Conservation (phyloP, 2,113 vertebrate species). For the Coryphaenoides rupestris region DNA sequence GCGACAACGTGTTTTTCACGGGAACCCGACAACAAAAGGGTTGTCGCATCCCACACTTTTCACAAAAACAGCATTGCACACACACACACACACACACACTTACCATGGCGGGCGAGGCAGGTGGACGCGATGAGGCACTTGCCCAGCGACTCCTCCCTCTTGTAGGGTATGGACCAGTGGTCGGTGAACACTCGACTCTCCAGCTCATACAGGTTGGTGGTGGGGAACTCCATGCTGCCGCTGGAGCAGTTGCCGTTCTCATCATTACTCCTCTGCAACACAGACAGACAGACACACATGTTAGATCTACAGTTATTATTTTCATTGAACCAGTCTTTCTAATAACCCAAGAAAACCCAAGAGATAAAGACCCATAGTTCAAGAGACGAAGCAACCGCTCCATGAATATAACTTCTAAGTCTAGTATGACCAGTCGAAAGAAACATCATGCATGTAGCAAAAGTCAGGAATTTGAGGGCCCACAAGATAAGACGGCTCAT, state of each 20-base stretch:
- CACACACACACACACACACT: slow-evolving; percentile 41
- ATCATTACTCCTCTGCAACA: slow-evolving; percentile 84
- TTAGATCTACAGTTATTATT: too few species aligned
- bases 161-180: slow-evolving; percentile 99
- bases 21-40: too few species aligned
- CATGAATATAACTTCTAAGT: too few species aligned
- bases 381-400: too few species aligned
- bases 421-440: too few species aligned
- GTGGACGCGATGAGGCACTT: slow-evolving; percentile 95
- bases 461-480: too few species aligned
- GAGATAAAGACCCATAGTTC: too few species aligned
- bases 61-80: not conserved
- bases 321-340: too few species aligned
- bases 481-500: too few species aligned
- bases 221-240: slow-evolving; percentile 94
- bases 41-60: slow-evolving; percentile 9
- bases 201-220: slow-evolving; percentile 96
- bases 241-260: slow-evolving; percentile 97
- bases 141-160: slow-evolving; percentile 94
- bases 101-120: slow-evolving; percentile 90
- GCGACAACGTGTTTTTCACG: too few species aligned
- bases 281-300: slow-evolving; percentile 4
- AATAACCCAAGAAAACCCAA: too few species aligned
- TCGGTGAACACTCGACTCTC: slow-evolving; percentile 97
- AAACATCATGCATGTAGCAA: too few species aligned